Evolutionary conservation across 37 sponge, comb jelly and placozoan species (phyloP).

Genomic region (Theonella swinhoei): DNA sequence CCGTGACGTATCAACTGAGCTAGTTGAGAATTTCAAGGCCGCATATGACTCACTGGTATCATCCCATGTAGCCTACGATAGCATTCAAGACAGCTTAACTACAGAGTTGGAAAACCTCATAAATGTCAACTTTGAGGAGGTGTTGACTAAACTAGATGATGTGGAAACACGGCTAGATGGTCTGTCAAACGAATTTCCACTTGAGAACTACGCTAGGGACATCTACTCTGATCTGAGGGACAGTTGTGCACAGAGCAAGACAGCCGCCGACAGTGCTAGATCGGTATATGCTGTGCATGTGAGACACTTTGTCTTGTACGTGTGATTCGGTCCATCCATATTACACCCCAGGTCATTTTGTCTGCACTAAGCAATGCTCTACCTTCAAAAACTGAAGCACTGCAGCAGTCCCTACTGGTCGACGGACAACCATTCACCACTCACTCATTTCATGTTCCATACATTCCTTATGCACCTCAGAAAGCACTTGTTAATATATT

Average conservation of each 20-base stretch:
- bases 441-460: conserved; percentile 33
- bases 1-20: background rate
- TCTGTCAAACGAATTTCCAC: background rate
- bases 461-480: conserved; percentile 65
- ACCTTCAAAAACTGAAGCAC: conserved; percentile 10
- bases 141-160: background rate
- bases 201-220: background rate
- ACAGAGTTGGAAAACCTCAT: background rate
- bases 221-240: background rate
- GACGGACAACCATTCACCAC: conserved; percentile 27
- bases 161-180: background rate
- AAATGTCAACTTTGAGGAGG: background rate
- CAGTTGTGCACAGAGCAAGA: background rate
- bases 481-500: conserved; percentile 61
- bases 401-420: background rate
- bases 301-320: no score
- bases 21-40: background rate
- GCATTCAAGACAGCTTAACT: background rate
- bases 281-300: no score
- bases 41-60: background rate
- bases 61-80: background rate
- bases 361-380: conserved; percentile 8
- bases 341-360: conserved; percentile 32
- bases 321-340: no score
- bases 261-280: background rate